These are phyloP conservation scores for Drosophila obscura DNA, from an alignment of 1,140 invertebrate species.

Conservation along the genomic window DNA sequence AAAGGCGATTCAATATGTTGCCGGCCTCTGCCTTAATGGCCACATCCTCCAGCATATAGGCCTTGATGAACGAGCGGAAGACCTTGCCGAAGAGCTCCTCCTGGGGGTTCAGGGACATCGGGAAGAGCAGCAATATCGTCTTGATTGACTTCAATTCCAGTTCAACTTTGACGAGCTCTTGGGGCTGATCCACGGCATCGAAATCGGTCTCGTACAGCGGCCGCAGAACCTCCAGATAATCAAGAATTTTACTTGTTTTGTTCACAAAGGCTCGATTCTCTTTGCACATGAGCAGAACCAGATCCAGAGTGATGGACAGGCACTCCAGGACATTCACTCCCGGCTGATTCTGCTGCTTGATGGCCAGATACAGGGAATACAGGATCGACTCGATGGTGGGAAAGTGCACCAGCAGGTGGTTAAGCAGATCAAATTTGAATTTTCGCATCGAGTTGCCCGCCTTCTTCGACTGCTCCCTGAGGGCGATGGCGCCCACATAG, in stretches of 20 bases:
- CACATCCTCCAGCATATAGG: slow-evolving; percentile 83
- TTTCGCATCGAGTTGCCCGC: slow-evolving; percentile 68
- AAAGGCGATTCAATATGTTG: slow-evolving; percentile 84
- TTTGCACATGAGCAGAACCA: slow-evolving; percentile 73
- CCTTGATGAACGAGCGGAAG: slow-evolving; percentile 85
- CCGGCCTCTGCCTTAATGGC: slow-evolving; percentile 77
- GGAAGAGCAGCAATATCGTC: slow-evolving; percentile 86
- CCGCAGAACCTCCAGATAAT: slow-evolving; percentile 75
- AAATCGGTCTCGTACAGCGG: slow-evolving; percentile 67
- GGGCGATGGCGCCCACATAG: slow-evolving; percentile 64
- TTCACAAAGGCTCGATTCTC: slow-evolving; percentile 79
- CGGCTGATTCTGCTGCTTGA: slow-evolving; percentile 18
- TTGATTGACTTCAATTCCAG: slow-evolving; percentile 88
- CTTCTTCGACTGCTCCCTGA: slow-evolving; percentile 64
- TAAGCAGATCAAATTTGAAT: slow-evolving; percentile 81
- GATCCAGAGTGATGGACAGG: slow-evolving; percentile 71
- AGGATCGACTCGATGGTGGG: slow-evolving; percentile 73
- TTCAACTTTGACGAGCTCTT: slow-evolving; percentile 60
- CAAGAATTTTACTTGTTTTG: slow-evolving; percentile 73
- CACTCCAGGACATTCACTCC: slow-evolving; percentile 62
- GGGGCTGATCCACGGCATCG: slow-evolving; percentile 19
- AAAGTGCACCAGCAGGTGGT: slow-evolving; percentile 75
- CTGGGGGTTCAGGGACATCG: slow-evolving; percentile 85
- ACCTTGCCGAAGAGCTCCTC: slow-evolving; percentile 86
- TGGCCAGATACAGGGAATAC: slow-evolving; percentile 61